phyloP scores from a whole-genome alignment of 1,140 invertebrate genomes.

The Drosophila dunni region DNA sequence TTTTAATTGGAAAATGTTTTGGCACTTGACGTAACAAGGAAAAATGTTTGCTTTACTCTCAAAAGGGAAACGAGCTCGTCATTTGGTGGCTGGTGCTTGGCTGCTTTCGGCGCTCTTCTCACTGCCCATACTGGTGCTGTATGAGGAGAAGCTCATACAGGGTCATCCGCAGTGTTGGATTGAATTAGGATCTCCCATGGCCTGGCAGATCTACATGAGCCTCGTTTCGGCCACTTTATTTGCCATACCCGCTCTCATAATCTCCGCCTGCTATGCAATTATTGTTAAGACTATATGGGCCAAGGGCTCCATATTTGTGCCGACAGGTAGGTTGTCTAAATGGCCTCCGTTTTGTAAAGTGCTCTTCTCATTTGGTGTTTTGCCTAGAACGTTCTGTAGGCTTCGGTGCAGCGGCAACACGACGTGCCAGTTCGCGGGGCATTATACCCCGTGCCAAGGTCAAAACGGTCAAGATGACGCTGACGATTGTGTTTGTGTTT shows the following conservation, averaged over 20 bases:
- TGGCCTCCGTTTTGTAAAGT: neutral
- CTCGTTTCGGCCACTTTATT: conserved; percentile 93
- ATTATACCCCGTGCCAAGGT: conserved; percentile 97
- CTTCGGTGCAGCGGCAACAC: conserved; percentile 86
- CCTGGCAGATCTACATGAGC: conserved; percentile 96
- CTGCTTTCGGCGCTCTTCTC: conserved; percentile 93
- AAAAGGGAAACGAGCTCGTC: conserved; percentile 92
- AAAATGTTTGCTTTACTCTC: conserved; percentile 1
- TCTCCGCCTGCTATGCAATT: conserved; percentile 94
- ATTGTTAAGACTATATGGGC: conserved; percentile 97
- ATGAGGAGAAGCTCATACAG: conserved; percentile 91
- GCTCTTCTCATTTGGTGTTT: conserved; percentile 12
- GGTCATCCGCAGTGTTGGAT: conserved; percentile 96
- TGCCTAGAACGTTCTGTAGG: conserved; percentile 68
- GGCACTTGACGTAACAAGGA: conserved; percentile 22
- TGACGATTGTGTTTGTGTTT: conserved; percentile 97
- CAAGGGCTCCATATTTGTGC: conserved; percentile 87
- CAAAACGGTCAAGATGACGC: conserved; percentile 98
- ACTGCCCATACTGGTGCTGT: conserved; percentile 92
- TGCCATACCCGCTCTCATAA: conserved; percentile 94
- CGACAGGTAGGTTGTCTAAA: conserved; percentile 68
- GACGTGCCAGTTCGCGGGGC: conserved; percentile 92
- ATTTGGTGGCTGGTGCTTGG: conserved; percentile 93
- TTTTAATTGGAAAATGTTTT: conserved; percentile 72
- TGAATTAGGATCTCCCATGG: conserved; percentile 89